Base-by-base conservation (phyloP, 1,140 invertebrate species). In the Musca vetustissima region DNA sequence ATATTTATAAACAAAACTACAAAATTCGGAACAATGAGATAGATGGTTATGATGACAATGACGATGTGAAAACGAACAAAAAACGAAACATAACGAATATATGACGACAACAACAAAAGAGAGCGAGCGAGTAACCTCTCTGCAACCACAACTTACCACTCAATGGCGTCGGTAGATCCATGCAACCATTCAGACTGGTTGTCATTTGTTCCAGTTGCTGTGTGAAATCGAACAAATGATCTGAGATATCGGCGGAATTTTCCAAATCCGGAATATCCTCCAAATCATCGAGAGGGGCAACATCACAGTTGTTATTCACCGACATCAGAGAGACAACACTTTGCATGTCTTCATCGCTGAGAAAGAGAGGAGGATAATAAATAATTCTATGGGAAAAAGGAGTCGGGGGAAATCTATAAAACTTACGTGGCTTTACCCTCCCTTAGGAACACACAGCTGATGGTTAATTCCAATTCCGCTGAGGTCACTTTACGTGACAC, bases 391-490 rank as follows among this genome's bases (percentile, higher is more conserved):
- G n/a, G n/a, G n/a, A n/a, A n/a, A n/a, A n/a, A n/a, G n/a, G n/a
- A n/a, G n/a, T n/a, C n/a, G n/a, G n/a, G n/a, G n/a, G n/a, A n/a
- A n/a, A n/a, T n/a, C n/a, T n/a, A n/a, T n/a, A n/a, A n/a, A n/a
- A 90, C 94, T 92, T 88, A 98, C 96, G 95, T 98, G 47, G 96
- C 96, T 86, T 96, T 97, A 69, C 96, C 96, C 84, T 98, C 96
- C 59, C 94, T 85, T 1, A 98, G 83, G 80, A 98, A 92, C 17
- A 96, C 93, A 83, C 93, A 97, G 11, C 94, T 95, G 36, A 98
- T 85, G 21, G 95, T 98, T 67, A 97, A 89, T 76, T 94, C 91
- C 48, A 98, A 79, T 55, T 88, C 86, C 9, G 93, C 94, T 7
- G 87, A 86, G 55, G 88, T 86, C 32, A 87, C 88, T 84, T 95